Conservation (phyloP, 2,888 invertebrate genomes). For the Meghimatium bilineatum region DNA sequence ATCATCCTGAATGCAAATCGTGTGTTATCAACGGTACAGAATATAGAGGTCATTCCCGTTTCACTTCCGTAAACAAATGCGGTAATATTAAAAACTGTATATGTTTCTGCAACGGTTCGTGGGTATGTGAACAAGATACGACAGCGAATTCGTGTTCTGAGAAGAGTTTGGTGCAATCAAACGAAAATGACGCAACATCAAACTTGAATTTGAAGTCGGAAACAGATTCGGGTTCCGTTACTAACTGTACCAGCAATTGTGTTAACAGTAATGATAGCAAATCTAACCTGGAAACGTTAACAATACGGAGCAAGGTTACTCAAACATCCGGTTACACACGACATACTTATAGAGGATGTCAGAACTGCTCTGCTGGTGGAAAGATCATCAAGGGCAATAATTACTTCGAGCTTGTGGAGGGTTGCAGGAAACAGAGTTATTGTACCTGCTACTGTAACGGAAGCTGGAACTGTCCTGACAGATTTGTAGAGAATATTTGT, state of each 20-base stretch:
- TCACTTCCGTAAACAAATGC: conserved; percentile 64
- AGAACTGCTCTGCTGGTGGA: conserved; percentile 51
- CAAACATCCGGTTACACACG: neutral
- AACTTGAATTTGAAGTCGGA: too few relatives aligned
- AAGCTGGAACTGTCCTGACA: conserved; percentile 60
- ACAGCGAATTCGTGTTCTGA: conserved; percentile 58
- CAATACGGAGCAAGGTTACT: neutral
- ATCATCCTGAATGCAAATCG: neutral
- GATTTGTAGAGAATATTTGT: conserved; percentile 37
- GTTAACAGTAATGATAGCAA: neutral
- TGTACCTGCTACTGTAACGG: conserved; percentile 68
- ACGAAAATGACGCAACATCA: neutral
- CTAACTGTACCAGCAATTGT: neutral
- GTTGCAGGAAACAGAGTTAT: conserved; percentile 62
- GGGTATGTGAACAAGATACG: conserved; percentile 63
- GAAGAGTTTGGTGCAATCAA: conserved; percentile 43
- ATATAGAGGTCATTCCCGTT: conserved; percentile 60
- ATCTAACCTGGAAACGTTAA: neutral
- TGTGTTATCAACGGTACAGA: conserved; percentile 32
- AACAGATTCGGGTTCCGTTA: neutral
- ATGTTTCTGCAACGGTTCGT: conserved; percentile 68
- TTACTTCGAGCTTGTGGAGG: conserved; percentile 61
- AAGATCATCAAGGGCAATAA: conserved; percentile 57
- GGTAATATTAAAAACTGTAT: conserved; percentile 59
- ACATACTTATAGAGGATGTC: neutral